phyloP scores from a whole-genome alignment of 2,888 invertebrate species.

The Lymantria monacha region DNA sequence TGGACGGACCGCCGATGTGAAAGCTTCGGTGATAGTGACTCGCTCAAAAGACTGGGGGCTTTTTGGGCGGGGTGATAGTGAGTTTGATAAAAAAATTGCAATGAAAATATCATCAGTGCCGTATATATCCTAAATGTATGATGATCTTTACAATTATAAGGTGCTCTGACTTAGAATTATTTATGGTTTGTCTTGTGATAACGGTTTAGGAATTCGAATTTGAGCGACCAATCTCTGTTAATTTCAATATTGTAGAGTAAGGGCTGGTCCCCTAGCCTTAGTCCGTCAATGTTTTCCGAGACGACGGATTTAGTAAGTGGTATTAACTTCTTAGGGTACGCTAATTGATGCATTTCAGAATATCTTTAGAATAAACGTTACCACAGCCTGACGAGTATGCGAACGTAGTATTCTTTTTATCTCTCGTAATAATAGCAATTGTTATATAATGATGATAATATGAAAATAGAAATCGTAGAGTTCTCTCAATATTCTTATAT shows the following conservation, averaged over 20 bases:
- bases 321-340: conserved; percentile 38
- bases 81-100: no score
- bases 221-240: conserved; percentile 73
- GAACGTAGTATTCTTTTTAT: conserved; percentile 42
- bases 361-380: conserved; percentile 63
- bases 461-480: conserved; percentile 9
- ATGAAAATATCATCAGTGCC: conserved; percentile 43
- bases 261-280: conserved; percentile 69
- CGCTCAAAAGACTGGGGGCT: no score
- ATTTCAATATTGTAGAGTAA: conserved; percentile 58
- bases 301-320: conserved; percentile 19
- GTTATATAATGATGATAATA: conserved; percentile 6
- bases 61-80: no score
- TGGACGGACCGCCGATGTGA: no score
- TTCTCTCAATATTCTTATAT: conserved; percentile 14
- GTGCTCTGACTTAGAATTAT: conserved; percentile 81
- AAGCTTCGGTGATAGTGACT: no score
- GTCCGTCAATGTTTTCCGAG: conserved; percentile 29
- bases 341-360: conserved; percentile 72
- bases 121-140: conserved; percentile 43
- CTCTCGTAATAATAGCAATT: conserved; percentile 19
- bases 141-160: conserved; percentile 83
- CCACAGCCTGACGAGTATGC: conserved; percentile 54
- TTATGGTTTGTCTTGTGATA: conserved; percentile 76
- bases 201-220: conserved; percentile 64